Percentiles rank a stretch among this genome's conserved stretches.
Conservation (phyloP, 2,797 vertebrate species). For the Protosalanx chinensis region DNA sequence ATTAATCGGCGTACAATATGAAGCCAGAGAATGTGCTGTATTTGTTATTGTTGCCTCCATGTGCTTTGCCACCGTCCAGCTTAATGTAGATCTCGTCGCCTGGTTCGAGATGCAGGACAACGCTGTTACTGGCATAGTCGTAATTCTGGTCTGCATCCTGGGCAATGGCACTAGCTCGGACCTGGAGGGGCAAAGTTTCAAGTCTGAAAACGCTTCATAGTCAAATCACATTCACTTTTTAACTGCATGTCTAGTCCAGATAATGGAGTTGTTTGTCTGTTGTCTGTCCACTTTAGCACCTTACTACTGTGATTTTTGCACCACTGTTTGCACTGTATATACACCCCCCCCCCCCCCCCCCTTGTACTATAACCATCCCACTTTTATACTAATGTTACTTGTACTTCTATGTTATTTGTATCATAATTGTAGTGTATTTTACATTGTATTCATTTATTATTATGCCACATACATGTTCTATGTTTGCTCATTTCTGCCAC, state of each 20-base stretch:
- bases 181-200: slow-evolving; percentile 64
- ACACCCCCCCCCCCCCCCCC: too few species aligned
- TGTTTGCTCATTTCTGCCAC: too few species aligned
- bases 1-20: slow-evolving; percentile 97
- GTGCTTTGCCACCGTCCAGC: slow-evolving; percentile 96
- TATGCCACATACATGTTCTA: too few species aligned
- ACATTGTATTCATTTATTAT: too few species aligned
- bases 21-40: slow-evolving; percentile 99
- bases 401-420: too few species aligned
- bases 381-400: too few species aligned
- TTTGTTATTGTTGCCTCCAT: slow-evolving; percentile 99
- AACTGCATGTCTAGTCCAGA: not conserved
- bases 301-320: too few species aligned
- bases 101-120: slow-evolving; percentile 92
- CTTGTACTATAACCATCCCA: too few species aligned
- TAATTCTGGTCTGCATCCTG: slow-evolving; percentile 99
- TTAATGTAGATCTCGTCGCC: slow-evolving; percentile 98
- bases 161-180: slow-evolving; percentile 94
- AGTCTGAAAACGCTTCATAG: not conserved
- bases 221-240: not conserved
- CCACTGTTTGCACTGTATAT: too few species aligned
- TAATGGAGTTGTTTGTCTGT: not conserved
- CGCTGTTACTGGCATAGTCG: slow-evolving; percentile 98
- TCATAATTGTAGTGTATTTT: too few species aligned
- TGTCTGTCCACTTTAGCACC: too few species aligned